Evolutionary conservation across 2,888 invertebrate species (phyloP).

Genomic region (Lasius platythorax): DNA sequence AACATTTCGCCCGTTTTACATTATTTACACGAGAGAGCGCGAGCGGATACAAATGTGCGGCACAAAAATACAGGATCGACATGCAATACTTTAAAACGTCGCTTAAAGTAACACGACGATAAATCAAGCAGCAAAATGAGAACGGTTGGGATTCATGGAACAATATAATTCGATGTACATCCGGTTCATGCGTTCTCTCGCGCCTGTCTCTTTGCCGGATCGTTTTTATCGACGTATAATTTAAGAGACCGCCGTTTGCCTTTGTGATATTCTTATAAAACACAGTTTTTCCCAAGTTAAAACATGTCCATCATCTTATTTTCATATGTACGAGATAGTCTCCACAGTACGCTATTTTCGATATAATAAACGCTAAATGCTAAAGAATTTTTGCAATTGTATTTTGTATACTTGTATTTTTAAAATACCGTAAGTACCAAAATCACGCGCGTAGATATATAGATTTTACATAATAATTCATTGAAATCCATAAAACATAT

Average conservation of each 20-base stretch:
- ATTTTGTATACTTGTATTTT: background rate
- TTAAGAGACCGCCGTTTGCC: constrained; percentile 59
- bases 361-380: background rate
- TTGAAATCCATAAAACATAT: constrained; percentile 30
- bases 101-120: constrained; percentile 61
- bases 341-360: background rate
- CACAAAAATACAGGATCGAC: constrained; percentile 53
- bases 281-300: constrained; percentile 68
- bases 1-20: constrained; percentile 54
- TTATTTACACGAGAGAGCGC: constrained; percentile 59
- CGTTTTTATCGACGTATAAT: constrained; percentile 61
- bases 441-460: background rate
- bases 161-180: constrained; percentile 64
- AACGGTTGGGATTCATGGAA: constrained; percentile 41
- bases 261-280: constrained; percentile 53
- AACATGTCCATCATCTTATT: constrained; percentile 24
- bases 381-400: background rate
- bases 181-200: constrained; percentile 51
- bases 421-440: background rate
- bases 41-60: constrained; percentile 28
- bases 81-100: constrained; percentile 62
- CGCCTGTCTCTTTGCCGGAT: constrained; percentile 57
- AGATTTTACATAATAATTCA: background rate
- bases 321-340: background rate
- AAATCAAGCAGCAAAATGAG: constrained; percentile 69